A percentile compares a stretch with the other conserved stretches of the same genome.
Evolutionary conservation across 2,888 invertebrate genomes (phyloP).

Genomic region (Suillia variegata): DNA sequence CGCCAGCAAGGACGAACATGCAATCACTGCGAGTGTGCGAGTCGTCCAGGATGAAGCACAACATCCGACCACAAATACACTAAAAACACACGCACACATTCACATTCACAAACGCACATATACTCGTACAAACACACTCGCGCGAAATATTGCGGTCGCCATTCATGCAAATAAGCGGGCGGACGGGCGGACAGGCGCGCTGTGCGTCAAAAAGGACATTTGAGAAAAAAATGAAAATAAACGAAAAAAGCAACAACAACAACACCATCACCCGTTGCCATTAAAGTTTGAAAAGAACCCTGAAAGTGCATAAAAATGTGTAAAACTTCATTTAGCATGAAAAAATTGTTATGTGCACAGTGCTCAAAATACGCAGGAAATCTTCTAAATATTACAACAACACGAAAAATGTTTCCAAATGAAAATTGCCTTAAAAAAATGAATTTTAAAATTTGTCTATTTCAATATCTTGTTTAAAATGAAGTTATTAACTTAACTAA

Average conservation of each 20-base stretch:
- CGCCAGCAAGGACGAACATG: not conserved
- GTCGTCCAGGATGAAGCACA: not conserved
- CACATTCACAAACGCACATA: not conserved
- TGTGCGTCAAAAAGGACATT: not conserved
- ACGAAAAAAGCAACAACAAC: not conserved
- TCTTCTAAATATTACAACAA: too few species aligned
- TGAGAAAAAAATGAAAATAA: not conserved
- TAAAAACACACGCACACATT: not conserved
- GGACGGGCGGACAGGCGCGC: too few species aligned
- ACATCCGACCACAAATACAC: not conserved
- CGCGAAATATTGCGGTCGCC: not conserved
- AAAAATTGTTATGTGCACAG: too few species aligned
- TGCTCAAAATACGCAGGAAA: not conserved
- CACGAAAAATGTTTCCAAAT: too few species aligned
- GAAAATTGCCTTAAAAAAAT: too few species aligned
- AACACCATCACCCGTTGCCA: too few species aligned
- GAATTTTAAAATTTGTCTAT: too few species aligned
- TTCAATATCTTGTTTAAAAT: too few species aligned
- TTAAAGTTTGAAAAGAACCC: not conserved
- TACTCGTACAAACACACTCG: not conserved
- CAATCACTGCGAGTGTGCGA: not conserved
- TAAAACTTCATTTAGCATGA: not conserved
- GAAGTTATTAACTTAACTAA: too few species aligned
- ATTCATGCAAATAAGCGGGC: not conserved
- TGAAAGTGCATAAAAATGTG: constrained; percentile 1